Evolutionary conservation across 2,797 vertebrate species (phyloP), one percentile per base, ranked within the genome.

Genomic region (Moxostoma hubbsi): DNA sequence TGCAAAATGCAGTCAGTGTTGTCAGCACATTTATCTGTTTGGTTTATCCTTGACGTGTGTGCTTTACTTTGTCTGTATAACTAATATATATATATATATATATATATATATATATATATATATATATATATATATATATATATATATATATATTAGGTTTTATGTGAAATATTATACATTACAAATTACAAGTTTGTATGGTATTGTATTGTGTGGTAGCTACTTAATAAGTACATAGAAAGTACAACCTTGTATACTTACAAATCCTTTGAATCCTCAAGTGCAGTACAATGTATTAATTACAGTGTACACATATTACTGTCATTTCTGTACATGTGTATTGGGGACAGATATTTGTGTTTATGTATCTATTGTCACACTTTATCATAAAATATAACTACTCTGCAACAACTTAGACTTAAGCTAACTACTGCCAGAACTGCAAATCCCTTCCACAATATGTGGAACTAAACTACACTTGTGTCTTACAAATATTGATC

Each of bases 401-500:
- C 51, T 67, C 13, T 66, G 59, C 51, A 50, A 70, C 46, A n/a
- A 59, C 75, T 75, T 77, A 43, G 75, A 71, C 53, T 61, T 43
- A 8, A 82, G 73, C 62, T 80, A 63, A 66, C 78, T 51, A 50
- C 72, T 81, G 57, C 73, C 59, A 79, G 84, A 75, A 83, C 82
- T 80, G 78, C 71, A 61, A 12, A 71, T 47, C 36, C 64, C 46
- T 9, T 81, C 58, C 54, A 65, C 77, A 46, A 11, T n/a, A 67
- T 2, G 69, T 50, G 50, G 47, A 80, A 68, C 63, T 73, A 54
- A 69, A 70, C 77, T 66, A 54, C 74, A 75, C 84, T 68, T 75
- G 84, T 83, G 84, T 85, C 84, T 85, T 85, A 81, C 53, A 1
- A 75, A 71, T 57, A 66, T 54, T 6, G 11, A 70, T 70, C 36